phyloP scores from a whole-genome alignment of 2,888 invertebrate genomes.

The Caenorhabditis virilis region DNA sequence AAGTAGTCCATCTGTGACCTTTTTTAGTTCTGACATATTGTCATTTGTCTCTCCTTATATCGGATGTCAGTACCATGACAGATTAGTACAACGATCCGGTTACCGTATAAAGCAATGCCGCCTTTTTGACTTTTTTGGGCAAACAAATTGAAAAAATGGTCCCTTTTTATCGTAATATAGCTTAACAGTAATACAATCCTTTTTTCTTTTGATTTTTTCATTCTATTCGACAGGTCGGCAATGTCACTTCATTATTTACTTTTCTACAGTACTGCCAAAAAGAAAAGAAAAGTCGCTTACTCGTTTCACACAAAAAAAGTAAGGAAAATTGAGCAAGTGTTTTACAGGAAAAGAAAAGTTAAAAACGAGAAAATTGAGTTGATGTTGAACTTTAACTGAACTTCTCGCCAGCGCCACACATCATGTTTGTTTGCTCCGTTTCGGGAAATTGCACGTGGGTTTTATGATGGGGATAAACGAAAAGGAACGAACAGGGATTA shows the following conservation, averaged over 20 bases:
- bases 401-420: too few species aligned
- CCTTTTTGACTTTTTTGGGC: background rate
- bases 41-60: too few species aligned
- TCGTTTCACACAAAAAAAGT: background rate
- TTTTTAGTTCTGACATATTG: too few species aligned
- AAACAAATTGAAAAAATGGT: background rate
- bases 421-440: too few species aligned
- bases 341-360: too few species aligned
- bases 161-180: too few species aligned
- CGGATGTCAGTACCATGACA: background rate
- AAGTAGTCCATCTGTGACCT: too few species aligned
- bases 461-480: too few species aligned
- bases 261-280: background rate
- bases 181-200: slow-evolving; percentile 7
- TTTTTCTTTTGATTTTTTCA: background rate
- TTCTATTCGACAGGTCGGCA: background rate
- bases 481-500: too few species aligned
- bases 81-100: background rate
- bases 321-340: background rate
- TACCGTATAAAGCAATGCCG: background rate
- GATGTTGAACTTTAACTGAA: too few species aligned
- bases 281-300: background rate
- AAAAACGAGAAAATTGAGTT: too few species aligned
- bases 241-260: background rate
- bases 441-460: too few species aligned